These are phyloP conservation scores for Peucedramus taeniatus DNA, from an alignment of 2,113 vertebrate species.

Conservation along the genomic window DNA sequence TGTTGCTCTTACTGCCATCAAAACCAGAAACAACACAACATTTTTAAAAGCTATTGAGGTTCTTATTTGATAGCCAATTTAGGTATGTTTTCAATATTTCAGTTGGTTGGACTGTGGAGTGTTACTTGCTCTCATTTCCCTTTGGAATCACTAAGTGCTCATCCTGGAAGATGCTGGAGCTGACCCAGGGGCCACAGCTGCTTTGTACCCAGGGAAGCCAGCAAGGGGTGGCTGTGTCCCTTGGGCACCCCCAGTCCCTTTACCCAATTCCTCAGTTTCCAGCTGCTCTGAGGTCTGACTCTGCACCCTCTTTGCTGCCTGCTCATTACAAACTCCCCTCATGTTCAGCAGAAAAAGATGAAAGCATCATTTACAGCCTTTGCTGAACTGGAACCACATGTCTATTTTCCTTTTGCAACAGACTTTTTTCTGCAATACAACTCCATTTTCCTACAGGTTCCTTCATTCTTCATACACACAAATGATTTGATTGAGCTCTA, in stretches of 20 bases:
- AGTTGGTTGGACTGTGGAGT: fast-evolving
- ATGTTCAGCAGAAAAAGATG: not conserved
- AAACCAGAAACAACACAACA: not conserved
- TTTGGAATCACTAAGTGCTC: not conserved
- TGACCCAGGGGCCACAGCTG: not conserved
- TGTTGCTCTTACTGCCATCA: not conserved
- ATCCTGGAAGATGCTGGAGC: not conserved
- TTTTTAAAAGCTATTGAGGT: not conserved
- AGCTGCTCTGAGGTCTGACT: not conserved
- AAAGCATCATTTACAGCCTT: not conserved
- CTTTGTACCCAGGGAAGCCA: not conserved
- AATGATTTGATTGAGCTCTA: not conserved
- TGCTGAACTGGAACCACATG: slow-evolving; percentile 13
- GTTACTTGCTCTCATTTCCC: not conserved
- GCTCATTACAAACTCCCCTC: not conserved
- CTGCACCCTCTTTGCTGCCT: not conserved
- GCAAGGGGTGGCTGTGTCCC: fast-evolving
- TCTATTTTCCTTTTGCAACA: slow-evolving; percentile 10
- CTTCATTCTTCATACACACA: not conserved
- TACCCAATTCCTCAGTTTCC: not conserved
- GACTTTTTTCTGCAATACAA: not conserved
- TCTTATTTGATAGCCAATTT: not conserved
- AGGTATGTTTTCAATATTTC: not conserved
- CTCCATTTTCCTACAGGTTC: not conserved
- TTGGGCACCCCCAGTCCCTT: not conserved